Conservation (phyloP, 1,140 invertebrate genomes). For the Drosophila sucinea region DNA sequence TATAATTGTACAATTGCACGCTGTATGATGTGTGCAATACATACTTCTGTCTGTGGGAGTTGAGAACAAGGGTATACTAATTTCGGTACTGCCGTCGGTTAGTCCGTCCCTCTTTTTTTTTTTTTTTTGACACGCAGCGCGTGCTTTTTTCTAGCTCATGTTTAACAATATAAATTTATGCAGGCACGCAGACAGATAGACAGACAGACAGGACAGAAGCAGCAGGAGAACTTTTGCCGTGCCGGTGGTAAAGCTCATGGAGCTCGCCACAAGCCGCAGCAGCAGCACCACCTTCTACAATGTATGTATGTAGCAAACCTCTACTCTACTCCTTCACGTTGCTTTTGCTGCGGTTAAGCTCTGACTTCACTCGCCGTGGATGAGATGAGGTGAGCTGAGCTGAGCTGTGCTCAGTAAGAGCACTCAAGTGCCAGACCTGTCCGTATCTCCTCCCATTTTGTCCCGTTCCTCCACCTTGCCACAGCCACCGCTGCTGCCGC, state of each 20-base stretch:
- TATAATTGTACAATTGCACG: too few species aligned
- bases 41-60: too few species aligned
- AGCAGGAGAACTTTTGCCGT: conserved; percentile 45
- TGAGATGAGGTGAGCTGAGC: conserved; percentile 37
- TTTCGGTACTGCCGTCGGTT: too few species aligned
- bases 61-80: too few species aligned
- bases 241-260: conserved; percentile 16
- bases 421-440: conserved; percentile 53
- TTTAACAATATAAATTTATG: conserved; percentile 79
- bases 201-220: background rate
- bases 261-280: conserved; percentile 61
- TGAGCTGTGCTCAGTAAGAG: conserved; percentile 15
- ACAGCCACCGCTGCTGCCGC: conserved; percentile 34
- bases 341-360: conserved; percentile 55
- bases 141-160: conserved; percentile 78
- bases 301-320: too few species aligned
- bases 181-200: conserved; percentile 28
- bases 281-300: conserved; percentile 20
- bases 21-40: too few species aligned
- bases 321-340: conserved; percentile 36
- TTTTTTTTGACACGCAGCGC: conserved; percentile 65
- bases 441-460: background rate
- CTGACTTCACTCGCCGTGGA: conserved; percentile 26
- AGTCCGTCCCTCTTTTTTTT: conserved; percentile 17
- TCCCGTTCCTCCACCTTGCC: background rate